phyloP scores from a whole-genome alignment of 30 jellyfish, hydroid and myxozoan species.

The Aurelia coerulea region DNA sequence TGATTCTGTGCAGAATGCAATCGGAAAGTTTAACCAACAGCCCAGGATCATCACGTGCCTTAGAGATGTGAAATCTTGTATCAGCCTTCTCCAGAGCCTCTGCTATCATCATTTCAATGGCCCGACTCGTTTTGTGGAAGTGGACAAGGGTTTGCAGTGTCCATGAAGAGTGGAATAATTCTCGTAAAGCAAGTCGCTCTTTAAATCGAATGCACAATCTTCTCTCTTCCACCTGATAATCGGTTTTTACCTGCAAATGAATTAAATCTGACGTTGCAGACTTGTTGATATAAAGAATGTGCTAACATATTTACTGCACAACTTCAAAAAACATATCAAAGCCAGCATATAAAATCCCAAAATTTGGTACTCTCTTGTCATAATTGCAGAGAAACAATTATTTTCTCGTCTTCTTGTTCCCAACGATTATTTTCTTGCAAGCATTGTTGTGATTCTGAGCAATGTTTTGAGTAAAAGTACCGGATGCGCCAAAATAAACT shows the following conservation, averaged over 20 bases:
- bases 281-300: not conserved
- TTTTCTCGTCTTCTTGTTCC: no score
- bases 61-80: conserved; percentile 14
- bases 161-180: conserved; percentile 50
- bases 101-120: conserved; percentile 68
- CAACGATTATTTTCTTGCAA: no score
- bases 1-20: conserved; percentile 28
- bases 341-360: no score
- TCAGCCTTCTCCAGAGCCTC: conserved; percentile 58
- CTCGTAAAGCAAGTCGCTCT: conserved; percentile 40
- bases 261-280: not conserved
- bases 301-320: not conserved
- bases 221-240: conserved; percentile 2
- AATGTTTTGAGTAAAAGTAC: no score
- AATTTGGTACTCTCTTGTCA: no score
- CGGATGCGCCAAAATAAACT: no score
- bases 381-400: no score
- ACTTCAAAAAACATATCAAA: not conserved
- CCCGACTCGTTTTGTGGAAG: conserved; percentile 56
- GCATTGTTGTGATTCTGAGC: no score
- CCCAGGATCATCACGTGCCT: conserved; percentile 35
- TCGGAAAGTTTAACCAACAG: conserved; percentile 33
- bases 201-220: conserved; percentile 47
- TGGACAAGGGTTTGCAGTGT: conserved; percentile 46
- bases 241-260: conserved; percentile 18